phyloP scores from a whole-genome alignment of 1,140 invertebrate genomes.

The Drosophila equinoxialis region DNA sequence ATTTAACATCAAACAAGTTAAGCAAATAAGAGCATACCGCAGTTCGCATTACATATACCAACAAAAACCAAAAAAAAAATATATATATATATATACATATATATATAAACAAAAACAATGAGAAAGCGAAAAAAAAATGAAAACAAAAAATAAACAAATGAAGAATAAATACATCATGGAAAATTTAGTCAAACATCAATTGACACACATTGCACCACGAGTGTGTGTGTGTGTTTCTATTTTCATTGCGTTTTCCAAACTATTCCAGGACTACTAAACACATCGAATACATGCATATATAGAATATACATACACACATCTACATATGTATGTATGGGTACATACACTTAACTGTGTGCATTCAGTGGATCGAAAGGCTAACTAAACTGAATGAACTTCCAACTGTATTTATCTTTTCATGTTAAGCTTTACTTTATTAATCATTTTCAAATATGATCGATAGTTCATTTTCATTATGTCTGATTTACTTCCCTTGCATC shows the following conservation, averaged over 20 bases:
- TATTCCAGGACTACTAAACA: background rate
- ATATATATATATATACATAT: conserved; percentile 31
- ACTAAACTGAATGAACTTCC: too few relatives aligned
- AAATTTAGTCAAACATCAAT: conserved; percentile 75
- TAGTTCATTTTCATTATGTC: background rate
- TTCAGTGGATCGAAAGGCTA: too few relatives aligned
- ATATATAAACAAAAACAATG: conserved; percentile 16
- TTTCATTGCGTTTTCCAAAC: background rate
- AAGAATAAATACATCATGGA: conserved; percentile 72
- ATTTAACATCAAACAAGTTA: conserved; percentile 39
- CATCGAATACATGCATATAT: too few relatives aligned
- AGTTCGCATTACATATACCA: conserved; percentile 57
- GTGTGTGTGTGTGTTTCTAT: background rate
- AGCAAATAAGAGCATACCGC: conserved; percentile 49
- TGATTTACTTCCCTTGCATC: background rate
- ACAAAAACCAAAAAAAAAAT: conserved; percentile 36
- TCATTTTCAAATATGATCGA: background rate
- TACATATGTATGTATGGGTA: too few relatives aligned
- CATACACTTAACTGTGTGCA: too few relatives aligned
- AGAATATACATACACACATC: too few relatives aligned
- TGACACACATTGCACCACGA: conserved; percentile 2
- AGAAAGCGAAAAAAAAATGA: background rate
- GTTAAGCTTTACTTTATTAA: background rate
- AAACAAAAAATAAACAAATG: conserved; percentile 13
- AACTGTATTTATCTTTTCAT: too few relatives aligned